Evolutionary conservation across 1,140 invertebrate species (phyloP).

Genomic region (Drosophila setifemur): DNA sequence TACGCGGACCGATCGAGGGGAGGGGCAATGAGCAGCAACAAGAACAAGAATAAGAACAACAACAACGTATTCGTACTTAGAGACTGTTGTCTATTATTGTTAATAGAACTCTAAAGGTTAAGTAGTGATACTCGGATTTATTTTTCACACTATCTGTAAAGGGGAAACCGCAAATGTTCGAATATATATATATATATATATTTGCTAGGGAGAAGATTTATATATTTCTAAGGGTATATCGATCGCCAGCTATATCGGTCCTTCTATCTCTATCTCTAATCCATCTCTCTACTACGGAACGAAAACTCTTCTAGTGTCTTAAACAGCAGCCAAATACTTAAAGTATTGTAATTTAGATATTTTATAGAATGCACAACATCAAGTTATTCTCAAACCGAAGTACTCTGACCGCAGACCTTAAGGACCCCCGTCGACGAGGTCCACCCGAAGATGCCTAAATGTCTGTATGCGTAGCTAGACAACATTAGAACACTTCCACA

Average conservation of each 20-base stretch:
- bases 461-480: constrained; percentile 10
- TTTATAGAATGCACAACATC: constrained; percentile 69
- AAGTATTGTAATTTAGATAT: constrained; percentile 68
- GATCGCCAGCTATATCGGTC: constrained; percentile 7
- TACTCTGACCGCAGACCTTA: constrained; percentile 71
- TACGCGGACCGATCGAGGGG: constrained; percentile 16
- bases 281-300: constrained; percentile 7
- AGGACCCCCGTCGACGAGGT: constrained; percentile 34
- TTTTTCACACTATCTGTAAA: constrained; percentile 63
- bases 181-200: constrained; percentile 43
- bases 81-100: constrained; percentile 81
- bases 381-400: constrained; percentile 42
- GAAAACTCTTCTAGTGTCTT: constrained; percentile 71
- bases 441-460: constrained; percentile 35
- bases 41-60: too few species aligned
- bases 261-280: constrained; percentile 9
- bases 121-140: constrained; percentile 80
- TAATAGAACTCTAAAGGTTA: constrained; percentile 78
- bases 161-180: constrained; percentile 1
- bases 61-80: constrained; percentile 81
- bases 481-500: constrained; percentile 18
- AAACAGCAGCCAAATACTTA: constrained; percentile 72
- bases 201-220: constrained; percentile 7
- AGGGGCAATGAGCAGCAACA: constrained; percentile 25
- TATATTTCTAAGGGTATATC: constrained; percentile 35